Conservation (phyloP, 2,797 vertebrate species). For the Onychomys leucogaster region DNA sequence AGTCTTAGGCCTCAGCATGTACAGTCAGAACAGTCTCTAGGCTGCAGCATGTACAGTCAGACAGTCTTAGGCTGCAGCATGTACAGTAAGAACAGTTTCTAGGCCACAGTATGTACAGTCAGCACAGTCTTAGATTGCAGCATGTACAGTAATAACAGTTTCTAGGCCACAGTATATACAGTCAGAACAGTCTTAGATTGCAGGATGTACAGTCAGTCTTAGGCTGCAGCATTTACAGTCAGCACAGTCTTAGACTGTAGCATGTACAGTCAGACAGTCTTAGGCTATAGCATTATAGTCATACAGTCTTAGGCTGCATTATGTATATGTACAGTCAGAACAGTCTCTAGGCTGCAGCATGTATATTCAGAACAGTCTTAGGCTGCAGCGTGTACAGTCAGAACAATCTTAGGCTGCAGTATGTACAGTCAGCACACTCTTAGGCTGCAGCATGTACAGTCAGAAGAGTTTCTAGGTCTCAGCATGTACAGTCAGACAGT, state of each 20-base stretch:
- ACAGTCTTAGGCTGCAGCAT: neutral
- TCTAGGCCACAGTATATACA: fast-evolving
- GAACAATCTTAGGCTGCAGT: no score
- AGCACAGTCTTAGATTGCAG: no score
- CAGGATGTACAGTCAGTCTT: no score
- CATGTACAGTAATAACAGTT: neutral
- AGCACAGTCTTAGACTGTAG: no score
- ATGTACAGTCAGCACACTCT: neutral
- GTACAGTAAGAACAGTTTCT: neutral
- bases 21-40: neutral
- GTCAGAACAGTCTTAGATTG: neutral
- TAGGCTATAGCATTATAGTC: neutral
- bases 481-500: neutral
- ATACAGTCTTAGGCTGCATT: neutral
- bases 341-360: neutral
- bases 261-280: neutral
- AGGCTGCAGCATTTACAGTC: no score
- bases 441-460: neutral
- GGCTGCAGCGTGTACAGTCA: no score
- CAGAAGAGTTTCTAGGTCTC: fast-evolving
- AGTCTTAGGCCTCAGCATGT: neutral
- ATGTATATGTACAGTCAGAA: neutral
- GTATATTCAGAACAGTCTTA: no score
- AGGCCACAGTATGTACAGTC: neutral
- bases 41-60: neutral